Evolutionary conservation across 2,797 vertebrate species (phyloP).

Genomic region (Nasua narica): DNA sequence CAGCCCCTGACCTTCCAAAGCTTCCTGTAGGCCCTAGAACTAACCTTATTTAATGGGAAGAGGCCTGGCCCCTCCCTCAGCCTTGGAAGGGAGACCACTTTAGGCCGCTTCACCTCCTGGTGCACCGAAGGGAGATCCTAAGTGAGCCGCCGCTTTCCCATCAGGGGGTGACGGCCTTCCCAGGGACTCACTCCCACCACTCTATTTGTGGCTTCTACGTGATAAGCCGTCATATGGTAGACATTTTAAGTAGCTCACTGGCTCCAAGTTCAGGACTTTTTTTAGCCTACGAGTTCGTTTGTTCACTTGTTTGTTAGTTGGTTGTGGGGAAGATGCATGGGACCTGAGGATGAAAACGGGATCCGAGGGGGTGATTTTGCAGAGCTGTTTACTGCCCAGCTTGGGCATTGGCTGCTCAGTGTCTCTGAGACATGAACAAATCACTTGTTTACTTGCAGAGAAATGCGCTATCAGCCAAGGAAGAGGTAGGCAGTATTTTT

Average conservation of each 20-base stretch:
- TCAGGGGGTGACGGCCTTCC: background rate
- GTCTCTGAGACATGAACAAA: background rate
- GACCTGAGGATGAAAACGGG: background rate
- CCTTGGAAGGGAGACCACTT: background rate
- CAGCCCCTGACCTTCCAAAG: background rate
- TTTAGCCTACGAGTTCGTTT: background rate
- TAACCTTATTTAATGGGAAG: background rate
- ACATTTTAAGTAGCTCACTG: background rate
- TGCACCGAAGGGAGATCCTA: background rate
- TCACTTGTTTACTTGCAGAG: constrained; percentile 4
- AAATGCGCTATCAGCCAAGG: background rate
- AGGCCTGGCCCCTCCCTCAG: background rate
- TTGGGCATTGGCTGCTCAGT: background rate
- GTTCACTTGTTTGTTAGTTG: background rate
- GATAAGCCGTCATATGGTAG: background rate
- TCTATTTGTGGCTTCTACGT: background rate
- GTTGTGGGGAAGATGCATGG: background rate
- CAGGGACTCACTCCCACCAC: background rate
- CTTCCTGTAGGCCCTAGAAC: background rate
- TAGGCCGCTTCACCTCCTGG: background rate
- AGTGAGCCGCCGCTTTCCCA: background rate
- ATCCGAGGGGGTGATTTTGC: background rate
- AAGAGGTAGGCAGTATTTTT: background rate
- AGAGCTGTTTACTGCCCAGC: background rate
- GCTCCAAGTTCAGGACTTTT: background rate